Conservation (phyloP, 64 coral and sea anemone species). For the Porites australiensis region DNA sequence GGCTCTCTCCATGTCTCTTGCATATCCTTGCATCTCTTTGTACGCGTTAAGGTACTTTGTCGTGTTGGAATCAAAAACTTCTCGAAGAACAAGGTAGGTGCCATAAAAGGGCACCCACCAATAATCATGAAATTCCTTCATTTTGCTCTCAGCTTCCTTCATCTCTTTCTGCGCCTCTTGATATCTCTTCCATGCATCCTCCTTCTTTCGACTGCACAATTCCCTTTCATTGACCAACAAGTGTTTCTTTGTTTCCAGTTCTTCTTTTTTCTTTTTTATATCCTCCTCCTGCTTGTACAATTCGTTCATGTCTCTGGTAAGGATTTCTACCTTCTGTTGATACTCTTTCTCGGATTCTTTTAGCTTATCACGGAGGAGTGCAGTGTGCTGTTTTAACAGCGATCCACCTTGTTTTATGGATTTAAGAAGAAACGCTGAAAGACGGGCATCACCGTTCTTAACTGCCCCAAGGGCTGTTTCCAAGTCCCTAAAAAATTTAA, state of each 20-base stretch:
- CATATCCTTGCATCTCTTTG: background rate
- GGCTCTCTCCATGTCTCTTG: background rate
- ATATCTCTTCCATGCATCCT: background rate
- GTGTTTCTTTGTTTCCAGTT: background rate
- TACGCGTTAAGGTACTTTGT: background rate
- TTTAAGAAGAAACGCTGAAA: background rate
- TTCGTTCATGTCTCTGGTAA: conserved; percentile 42
- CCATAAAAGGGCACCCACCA: conserved; percentile 45
- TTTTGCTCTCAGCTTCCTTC: background rate
- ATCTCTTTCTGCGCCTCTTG: background rate
- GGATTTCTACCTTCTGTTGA: background rate
- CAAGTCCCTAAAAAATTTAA: conserved; percentile 36
- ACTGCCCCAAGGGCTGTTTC: conserved; percentile 20
- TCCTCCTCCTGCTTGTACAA: background rate
- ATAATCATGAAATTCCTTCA: background rate
- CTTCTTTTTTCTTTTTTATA: background rate
- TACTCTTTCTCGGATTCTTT: conserved; percentile 7
- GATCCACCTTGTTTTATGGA: conserved; percentile 3
- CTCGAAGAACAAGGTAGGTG: background rate
- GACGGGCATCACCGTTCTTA: background rate
- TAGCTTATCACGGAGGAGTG: background rate
- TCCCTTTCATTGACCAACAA: background rate
- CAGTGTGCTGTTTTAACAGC: background rate
- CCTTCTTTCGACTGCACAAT: background rate
- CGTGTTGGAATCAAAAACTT: background rate